Evolutionary conservation across 2,888 invertebrate genomes (phyloP).

Genomic region (Portevinia maculata): DNA sequence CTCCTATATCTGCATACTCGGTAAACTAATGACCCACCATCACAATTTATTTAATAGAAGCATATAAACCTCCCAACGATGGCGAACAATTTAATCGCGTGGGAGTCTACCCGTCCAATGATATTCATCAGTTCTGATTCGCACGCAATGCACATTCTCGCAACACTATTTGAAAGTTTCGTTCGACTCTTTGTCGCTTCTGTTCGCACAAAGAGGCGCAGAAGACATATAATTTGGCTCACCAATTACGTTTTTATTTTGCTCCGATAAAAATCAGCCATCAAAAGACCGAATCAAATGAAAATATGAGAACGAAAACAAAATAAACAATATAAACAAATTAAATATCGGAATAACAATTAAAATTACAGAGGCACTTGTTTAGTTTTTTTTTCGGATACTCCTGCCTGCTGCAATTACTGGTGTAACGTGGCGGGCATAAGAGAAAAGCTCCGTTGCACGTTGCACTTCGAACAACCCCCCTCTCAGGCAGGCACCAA

Average conservation of each 20-base stretch:
- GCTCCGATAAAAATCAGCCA: slow-evolving; percentile 65
- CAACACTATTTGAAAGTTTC: slow-evolving; percentile 44
- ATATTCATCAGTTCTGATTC: slow-evolving; percentile 69
- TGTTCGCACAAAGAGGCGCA: slow-evolving; percentile 42
- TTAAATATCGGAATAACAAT: slow-evolving; percentile 60
- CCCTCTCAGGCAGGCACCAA: neutral
- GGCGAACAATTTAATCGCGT: slow-evolving; percentile 73
- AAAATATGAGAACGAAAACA: slow-evolving; percentile 21
- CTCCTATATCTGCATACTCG: slow-evolving; percentile 18
- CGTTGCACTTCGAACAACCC: neutral
- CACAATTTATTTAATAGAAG: slow-evolving; percentile 67
- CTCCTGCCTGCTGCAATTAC: neutral
- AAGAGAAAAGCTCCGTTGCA: slow-evolving; percentile 39
- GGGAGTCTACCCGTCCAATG: slow-evolving; percentile 68
- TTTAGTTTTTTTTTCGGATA: slow-evolving; percentile 13
- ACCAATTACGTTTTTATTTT: slow-evolving; percentile 65
- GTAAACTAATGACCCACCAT: slow-evolving; percentile 64
- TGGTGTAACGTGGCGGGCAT: slow-evolving; percentile 47
- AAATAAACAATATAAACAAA: slow-evolving; percentile 14
- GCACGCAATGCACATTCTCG: slow-evolving; percentile 62
- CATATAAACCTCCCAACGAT: slow-evolving; percentile 61
- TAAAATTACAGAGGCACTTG: slow-evolving; percentile 56
- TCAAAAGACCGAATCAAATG: slow-evolving; percentile 35
- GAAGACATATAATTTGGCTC: slow-evolving; percentile 67
- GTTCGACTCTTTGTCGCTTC: slow-evolving; percentile 35